Percentiles rank a stretch among this genome's conserved stretches.
Conservation (phyloP, 2,797 vertebrate species). For the Rallus crepitans region DNA sequence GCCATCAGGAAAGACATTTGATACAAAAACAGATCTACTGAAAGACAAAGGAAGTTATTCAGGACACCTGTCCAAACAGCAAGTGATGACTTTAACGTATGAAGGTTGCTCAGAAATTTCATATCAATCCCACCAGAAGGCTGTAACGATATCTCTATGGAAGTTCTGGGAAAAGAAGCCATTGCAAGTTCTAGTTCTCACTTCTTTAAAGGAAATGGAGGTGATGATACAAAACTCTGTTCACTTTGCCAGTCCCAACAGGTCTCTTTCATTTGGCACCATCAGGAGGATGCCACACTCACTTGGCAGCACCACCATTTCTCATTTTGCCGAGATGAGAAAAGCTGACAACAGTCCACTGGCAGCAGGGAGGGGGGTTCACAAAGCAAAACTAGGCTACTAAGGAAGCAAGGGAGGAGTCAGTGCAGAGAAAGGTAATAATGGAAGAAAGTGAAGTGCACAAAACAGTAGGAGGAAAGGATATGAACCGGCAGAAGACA, state of each 20-base stretch:
- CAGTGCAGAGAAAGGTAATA: neutral
- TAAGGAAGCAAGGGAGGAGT: neutral
- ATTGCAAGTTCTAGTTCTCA: neutral
- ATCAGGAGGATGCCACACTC: neutral
- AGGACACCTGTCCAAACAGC: neutral
- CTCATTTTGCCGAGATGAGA: neutral
- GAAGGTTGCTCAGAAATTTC: neutral
- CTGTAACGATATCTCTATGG: neutral
- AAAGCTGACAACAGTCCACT: neutral
- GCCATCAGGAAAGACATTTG: neutral
- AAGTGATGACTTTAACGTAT: neutral
- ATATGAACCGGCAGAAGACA: neutral
- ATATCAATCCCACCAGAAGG: neutral
- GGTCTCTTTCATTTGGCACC: neutral
- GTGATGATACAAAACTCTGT: neutral
- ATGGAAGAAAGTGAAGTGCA: neutral
- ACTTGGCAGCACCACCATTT: neutral
- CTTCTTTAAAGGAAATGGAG: neutral
- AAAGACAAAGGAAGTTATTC: conserved; percentile 17
- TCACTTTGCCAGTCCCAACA: neutral
- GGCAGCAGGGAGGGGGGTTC: neutral
- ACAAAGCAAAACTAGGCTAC: neutral
- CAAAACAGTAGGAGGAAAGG: neutral
- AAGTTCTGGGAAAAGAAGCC: neutral
- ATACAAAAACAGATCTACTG: neutral